phyloP scores from a whole-genome alignment of 37 sponge, comb jelly and placozoan species.

The Oscarella lobularis region DNA sequence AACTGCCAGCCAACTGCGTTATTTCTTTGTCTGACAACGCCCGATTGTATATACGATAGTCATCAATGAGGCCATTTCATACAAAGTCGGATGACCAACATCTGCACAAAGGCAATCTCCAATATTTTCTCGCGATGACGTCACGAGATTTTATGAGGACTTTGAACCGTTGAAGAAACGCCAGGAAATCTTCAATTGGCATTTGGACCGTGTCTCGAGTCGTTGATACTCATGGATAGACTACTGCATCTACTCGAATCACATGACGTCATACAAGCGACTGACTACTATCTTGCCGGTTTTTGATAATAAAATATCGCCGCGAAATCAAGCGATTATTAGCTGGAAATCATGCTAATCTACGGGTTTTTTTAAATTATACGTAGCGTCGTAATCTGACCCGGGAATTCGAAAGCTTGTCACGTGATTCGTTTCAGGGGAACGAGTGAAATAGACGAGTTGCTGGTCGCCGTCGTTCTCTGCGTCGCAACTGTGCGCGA shows the following conservation, averaged over 20 bases:
- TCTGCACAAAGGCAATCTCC: background rate
- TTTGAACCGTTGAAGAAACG: background rate
- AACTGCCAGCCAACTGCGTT: background rate
- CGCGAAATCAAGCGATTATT: background rate
- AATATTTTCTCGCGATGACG: background rate
- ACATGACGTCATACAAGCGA: background rate
- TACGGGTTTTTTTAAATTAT: too few relatives aligned
- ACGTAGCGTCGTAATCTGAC: slow-evolving; percentile 14
- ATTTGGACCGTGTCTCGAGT: background rate
- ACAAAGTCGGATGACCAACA: background rate
- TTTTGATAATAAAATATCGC: background rate
- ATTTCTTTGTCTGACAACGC: background rate
- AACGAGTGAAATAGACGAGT: slow-evolving; percentile 30
- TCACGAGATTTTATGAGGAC: background rate
- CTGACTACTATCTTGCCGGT: background rate
- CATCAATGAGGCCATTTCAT: background rate
- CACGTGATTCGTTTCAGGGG: slow-evolving; percentile 4
- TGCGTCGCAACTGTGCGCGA: background rate
- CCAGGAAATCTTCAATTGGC: background rate
- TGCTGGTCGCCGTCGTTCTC: slow-evolving; percentile 11
- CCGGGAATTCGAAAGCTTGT: slow-evolving; percentile 34
- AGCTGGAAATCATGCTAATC: background rate
- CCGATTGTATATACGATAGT: background rate
- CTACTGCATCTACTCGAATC: background rate
- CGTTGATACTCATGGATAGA: background rate